Base-by-base conservation (phyloP, 2,797 vertebrate species). In the Etheostoma perlongum region DNA sequence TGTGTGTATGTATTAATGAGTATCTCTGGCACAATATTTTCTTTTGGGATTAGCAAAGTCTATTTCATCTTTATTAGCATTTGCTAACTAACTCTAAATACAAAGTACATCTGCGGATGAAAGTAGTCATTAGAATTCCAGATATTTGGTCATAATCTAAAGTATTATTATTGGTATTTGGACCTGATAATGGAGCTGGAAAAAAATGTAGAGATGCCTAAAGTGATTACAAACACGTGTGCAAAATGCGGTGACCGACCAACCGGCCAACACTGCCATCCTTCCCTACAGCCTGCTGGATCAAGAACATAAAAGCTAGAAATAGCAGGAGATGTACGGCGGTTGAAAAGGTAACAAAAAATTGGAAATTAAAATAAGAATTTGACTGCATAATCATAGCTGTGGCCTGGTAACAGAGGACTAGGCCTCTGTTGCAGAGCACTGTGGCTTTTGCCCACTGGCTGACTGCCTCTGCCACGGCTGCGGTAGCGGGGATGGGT, bases 401-500 rank as follows among this genome's bases (percentile, higher is more conserved):
- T 46, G 67, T 42, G 71, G 71, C 46, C 7, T 27, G 4, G 4
- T 27, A 27, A 27, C 27, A 27, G 27, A 79, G 78, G 58, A 69
- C 25, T 21, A 69, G 74, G 57, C 66, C 33, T 69, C 72, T 78
- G 75, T 82, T 79, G 76, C 81, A 69, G 71, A 47, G 73, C 12
- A 40, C 78, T 79, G 72, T 64, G 91, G 86, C 67, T 72, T 83
- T 51, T 73, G 72, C 82, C 77, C 67, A 67, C 78, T 83, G 89
- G 85, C 82, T 70, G 73, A 48, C 72, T 68, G 86, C 84, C 85
- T 82, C 53, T 78, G 87, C 81, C 60, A 79, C 68, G 30, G 85
- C 88, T 87, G 91, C 2, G 85, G 89, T 79, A 42, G 72, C 73
- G 46, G 53, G 83, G 90, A 85, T 67, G 85, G 84, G 80, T 82